phyloP scores from a whole-genome alignment of 1,140 invertebrate genomes.

The Gonioctena quinquepunctata region DNA sequence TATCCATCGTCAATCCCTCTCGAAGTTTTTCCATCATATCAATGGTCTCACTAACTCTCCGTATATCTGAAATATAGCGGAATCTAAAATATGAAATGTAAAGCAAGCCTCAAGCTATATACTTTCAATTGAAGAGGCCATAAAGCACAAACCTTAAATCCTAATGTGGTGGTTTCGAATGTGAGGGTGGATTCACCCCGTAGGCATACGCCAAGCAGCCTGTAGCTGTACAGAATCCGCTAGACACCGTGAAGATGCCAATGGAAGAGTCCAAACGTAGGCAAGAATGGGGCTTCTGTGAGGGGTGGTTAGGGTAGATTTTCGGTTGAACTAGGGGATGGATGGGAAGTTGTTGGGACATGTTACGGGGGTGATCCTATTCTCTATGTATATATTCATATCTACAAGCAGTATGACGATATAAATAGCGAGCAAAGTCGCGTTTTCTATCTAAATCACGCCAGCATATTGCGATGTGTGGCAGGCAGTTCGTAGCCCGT shows the following conservation, averaged over 20 bases:
- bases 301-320: not conserved
- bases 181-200: not conserved
- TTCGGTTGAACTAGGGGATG: not conserved
- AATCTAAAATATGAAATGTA: not conserved
- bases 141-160: not conserved
- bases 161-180: slow-evolving; percentile 6
- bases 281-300: not conserved
- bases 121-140: slow-evolving; percentile 1
- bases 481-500: slow-evolving; percentile 22
- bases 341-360: not conserved
- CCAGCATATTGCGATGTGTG: slow-evolving; percentile 47
- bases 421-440: slow-evolving; percentile 50
- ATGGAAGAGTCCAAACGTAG: not conserved
- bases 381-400: slow-evolving; percentile 51
- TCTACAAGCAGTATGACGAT: slow-evolving; percentile 50
- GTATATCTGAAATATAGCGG: not conserved
- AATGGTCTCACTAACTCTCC: not conserved
- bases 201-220: not conserved
- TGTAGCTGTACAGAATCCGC: not conserved
- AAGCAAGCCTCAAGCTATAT: not conserved
- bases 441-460: slow-evolving; percentile 52
- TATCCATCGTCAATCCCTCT: not conserved
- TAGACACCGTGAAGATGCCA: not conserved
- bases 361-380: slow-evolving; percentile 14
- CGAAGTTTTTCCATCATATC: not conserved